Base-by-base conservation (phyloP, 2,888 invertebrate species). In the Trachelus tabidus region DNA sequence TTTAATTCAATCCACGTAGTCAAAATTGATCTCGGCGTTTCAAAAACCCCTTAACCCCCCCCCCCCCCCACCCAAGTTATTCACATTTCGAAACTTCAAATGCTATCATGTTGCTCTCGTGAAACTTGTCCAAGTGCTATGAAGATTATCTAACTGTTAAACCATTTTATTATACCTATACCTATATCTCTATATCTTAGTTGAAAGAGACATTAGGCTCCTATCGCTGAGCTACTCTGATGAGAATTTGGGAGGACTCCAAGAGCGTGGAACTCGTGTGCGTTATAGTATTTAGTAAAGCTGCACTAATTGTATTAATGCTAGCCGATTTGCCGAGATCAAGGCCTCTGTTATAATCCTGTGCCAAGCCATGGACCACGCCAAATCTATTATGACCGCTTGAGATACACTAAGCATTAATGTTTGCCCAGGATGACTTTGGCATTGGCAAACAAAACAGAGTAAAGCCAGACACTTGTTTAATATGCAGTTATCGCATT, bases 241-340 rank as follows among this genome's bases (percentile, higher is more conserved):
- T 79, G 85, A 86, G 84, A 88, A 86, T 89, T 90, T 90, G 89
- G 90, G 86, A 84, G 82, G 85, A 86, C 84, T 89, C 90, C 90
- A 90, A 89, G 85, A 83, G 81, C 81, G 34, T 82, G 80, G 79
- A 73, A 81, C 71, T 33, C 81, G 76, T 81, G 81, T 85, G 82
- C 89, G 88, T 87, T 86, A 87, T 84, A 86, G 88, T 86, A 88
- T 88, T 90, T 89, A 89, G 86, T 86, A 87, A 89, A 89, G 89
- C 89, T 86, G 84, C 83, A 86, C 89, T 90, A 90, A 90, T 90
- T 90, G 89, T 90, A 90, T 90, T 90, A 90, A 90, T 89, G 87
- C 89, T 86, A 86, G 87, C 87, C 86, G 90, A 88, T 87, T 89
- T 87, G 84, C 85, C 83, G 78, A 85, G 87, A 88, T 88, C 85